Percentiles rank a stretch among this genome's conserved stretches.
phyloP scores from a whole-genome alignment of 2,113 vertebrate genomes.

The Psittacara wagleri region DNA sequence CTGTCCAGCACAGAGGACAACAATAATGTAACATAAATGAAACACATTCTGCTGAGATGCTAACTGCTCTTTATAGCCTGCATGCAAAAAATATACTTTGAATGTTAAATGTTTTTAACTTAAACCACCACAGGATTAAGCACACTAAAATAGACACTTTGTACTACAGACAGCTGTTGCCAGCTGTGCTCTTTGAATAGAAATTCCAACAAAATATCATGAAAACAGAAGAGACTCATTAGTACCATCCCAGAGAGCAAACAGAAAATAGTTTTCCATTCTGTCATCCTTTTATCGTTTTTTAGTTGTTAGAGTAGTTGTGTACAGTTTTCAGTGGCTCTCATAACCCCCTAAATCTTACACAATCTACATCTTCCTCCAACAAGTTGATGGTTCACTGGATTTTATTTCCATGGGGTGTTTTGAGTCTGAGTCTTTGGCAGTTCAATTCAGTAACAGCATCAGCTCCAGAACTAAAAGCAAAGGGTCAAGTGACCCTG shows the following conservation, averaged over 20 bases:
- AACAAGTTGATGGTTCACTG: not conserved
- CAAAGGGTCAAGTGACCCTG: not conserved
- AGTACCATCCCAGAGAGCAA: not conserved
- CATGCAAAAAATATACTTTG: not conserved
- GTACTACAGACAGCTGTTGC: not conserved
- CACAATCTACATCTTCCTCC: not conserved
- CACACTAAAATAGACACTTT: not conserved
- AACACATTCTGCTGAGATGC: not conserved
- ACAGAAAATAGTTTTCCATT: not conserved
- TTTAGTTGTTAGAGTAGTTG: not conserved
- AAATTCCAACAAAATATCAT: not conserved
- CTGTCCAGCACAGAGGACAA: not conserved
- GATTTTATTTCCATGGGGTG: not conserved
- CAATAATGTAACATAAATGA: not conserved
- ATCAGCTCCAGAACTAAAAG: not conserved
- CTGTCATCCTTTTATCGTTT: not conserved
- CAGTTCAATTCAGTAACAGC: not conserved
- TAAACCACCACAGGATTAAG: not conserved
- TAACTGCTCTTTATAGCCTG: not conserved
- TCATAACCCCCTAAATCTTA: not conserved
- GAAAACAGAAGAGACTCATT: not conserved
- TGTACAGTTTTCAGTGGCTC: not conserved
- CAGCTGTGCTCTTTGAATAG: not conserved
- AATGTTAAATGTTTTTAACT: not conserved
- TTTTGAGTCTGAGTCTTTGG: not conserved